These are phyloP conservation scores for Riparia riparia DNA, from an alignment of 2,113 vertebrate species.

Conservation along the genomic window DNA sequence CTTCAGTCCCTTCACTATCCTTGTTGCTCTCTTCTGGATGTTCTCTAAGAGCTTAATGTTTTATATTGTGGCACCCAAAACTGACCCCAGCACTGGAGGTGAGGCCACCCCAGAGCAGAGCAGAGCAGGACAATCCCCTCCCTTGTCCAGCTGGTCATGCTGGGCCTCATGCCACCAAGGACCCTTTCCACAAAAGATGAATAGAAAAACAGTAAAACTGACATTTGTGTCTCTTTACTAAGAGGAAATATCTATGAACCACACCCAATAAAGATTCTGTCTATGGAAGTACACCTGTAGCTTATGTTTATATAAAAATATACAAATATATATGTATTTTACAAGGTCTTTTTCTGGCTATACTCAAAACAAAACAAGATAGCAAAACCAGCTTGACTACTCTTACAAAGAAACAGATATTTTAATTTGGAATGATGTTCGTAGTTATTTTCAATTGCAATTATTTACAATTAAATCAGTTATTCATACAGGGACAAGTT, in stretches of 20 bases:
- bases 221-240: neutral
- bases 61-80: neutral
- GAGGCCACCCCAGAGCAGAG: neutral
- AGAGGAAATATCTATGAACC: neutral
- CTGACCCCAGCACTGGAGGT: accelerated
- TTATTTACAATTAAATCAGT: neutral
- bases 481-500: neutral
- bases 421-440: neutral
- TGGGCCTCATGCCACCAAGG: neutral
- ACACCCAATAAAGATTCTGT: neutral
- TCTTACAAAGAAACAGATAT: neutral
- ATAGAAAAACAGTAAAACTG: neutral
- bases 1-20: neutral
- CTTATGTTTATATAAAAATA: neutral
- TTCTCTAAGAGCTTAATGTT: neutral
- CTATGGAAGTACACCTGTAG: neutral
- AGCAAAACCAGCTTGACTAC: neutral
- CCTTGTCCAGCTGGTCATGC: accelerated
- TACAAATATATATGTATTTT: neutral
- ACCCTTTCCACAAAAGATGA: neutral
- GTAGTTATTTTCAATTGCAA: neutral
- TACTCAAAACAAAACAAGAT: neutral
- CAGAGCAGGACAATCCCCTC: neutral
- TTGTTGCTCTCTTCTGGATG: neutral
- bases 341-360: neutral